Evolutionary conservation across 2,888 invertebrate species (phyloP), one percentile per base, ranked within the genome.

Genomic region (Eupithecia abbreviata): DNA sequence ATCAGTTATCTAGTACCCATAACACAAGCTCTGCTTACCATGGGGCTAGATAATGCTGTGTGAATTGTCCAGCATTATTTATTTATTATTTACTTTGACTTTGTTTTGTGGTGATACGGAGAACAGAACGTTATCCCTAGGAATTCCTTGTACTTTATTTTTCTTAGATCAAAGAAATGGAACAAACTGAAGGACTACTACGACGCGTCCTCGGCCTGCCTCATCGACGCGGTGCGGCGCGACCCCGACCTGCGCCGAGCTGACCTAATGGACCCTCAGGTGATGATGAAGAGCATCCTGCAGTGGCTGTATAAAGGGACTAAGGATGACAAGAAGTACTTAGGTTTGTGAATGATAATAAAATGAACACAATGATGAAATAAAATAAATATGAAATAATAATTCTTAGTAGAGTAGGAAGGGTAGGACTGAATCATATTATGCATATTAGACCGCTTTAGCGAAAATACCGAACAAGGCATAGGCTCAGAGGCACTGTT

Each of bases 231-330:
- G 0, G 95, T 96, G 0, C 89, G 96, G 12, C 91, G 96, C 74
- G 96, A 96, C 85, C 92, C 95, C 2, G 96, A 96, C 6, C 91
- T 96, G 0, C 90, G 93, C 0, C 89, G 88, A 55, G 90, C 93
- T 82, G 95, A 96, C 83, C 85, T 96, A 0, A 89, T 86, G 30
- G 95, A 95, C 79, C 91, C 91, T n/a, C 80, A 88, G 6, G 85
- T 90, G 2, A 88, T 96, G 83, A 96, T 96, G 80, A 96, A 95
- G 84, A 93, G 93, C 55, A 95, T 96, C 18, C 88, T 97, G 0
- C 95, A 95, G 74, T 97, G 97, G 97, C 91, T 97, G 0, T 96
- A 97, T 80, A 96, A 95, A 89, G 96, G 92, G 3, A 94, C 96
- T 76, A 96, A 96, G 84, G 96, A 96, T 72, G 96, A 96, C 83